phyloP scores from a whole-genome alignment of 1,140 invertebrate species.

The Carcinoscorpius rotundicauda region DNA sequence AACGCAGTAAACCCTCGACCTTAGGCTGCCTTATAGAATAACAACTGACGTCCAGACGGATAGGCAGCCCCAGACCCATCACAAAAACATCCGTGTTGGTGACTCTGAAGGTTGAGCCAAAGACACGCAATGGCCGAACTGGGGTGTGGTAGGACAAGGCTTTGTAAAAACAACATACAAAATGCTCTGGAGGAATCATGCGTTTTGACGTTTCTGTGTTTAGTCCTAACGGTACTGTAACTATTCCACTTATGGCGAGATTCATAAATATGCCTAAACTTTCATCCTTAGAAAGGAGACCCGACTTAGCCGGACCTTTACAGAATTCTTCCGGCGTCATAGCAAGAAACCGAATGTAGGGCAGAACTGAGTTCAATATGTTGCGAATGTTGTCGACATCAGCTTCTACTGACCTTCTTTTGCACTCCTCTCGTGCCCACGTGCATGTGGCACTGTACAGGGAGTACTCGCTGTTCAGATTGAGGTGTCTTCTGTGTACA shows the following conservation, averaged over 20 bases:
- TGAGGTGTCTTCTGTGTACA: slow-evolving; percentile 23
- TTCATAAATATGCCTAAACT: slow-evolving; percentile 27
- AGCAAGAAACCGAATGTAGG: slow-evolving; percentile 23
- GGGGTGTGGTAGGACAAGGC: slow-evolving; percentile 22
- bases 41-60: slow-evolving; percentile 23
- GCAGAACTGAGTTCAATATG: slow-evolving; percentile 12
- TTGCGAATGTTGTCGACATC: slow-evolving; percentile 15
- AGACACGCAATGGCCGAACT: slow-evolving; percentile 10
- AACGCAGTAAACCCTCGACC: slow-evolving; percentile 23
- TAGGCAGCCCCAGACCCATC: slow-evolving; percentile 24
- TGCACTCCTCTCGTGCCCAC: slow-evolving; percentile 25
- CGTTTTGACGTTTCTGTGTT: slow-evolving; percentile 10
- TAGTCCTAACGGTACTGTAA: slow-evolving; percentile 19
- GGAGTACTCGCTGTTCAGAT: slow-evolving; percentile 26
- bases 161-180: slow-evolving; percentile 24
- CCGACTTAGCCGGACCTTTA: slow-evolving; percentile 18
- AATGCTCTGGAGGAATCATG: slow-evolving; percentile 23
- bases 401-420: slow-evolving; percentile 16
- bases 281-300: slow-evolving; percentile 22
- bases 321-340: slow-evolving; percentile 26
- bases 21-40: slow-evolving; percentile 25
- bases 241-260: slow-evolving; percentile 24
- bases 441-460: slow-evolving; percentile 25
- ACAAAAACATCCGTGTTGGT: slow-evolving; percentile 24
- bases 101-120: slow-evolving; percentile 14